Base-by-base conservation (phyloP, 92 coral and sea anemone genomes). In the Epizoanthus rinbou region DNA sequence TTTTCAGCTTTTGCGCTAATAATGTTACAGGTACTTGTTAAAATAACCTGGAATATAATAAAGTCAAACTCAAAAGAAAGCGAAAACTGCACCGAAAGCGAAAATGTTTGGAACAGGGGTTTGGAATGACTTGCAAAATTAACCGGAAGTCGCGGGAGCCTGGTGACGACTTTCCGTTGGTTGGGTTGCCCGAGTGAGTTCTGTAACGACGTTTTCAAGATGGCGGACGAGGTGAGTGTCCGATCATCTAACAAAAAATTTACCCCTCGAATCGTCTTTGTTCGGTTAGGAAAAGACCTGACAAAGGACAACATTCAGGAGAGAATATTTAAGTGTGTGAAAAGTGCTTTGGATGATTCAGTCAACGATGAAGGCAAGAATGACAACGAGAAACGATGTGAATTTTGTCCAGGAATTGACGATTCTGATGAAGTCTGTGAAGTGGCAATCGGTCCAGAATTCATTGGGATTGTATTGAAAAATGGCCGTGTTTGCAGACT, bases 401-500 rank as follows among this genome's bases (percentile, higher is more conserved):
- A 91, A 33, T 81, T 73, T 70, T 87, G 87, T 71, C 84, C 93
- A 50, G 91, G 76, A 4, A 31, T 93, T 21, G 85, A 81, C 59
- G 24, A 37, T 35, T 65, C 88, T 70, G 82, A 91, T 75, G 91
- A 85, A 71, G 80, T 94, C n/a, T 75, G 74, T 53, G 94, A 94
- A 76, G 95, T 94, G 69, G 98, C 96, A 0, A 70, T 92, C 4
- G 98, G 98, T 15, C 92, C 91, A 37, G 92, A 90, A 37, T 94
- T 81, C 81, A 84, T 94, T 73, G 98, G 96, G 18, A 76, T 94
- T 15, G 85, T 94, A 22, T 84, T 94, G 54, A 85, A 90, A 45
- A 84, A 90, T 83, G 98, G 98, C 70, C 95, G 92, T 58, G 98
- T 94, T 64, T 90, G 92, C 86, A 92, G 98, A 73, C 70, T 89